Evolutionary conservation across 2,888 invertebrate species (phyloP).

Genomic region (Melanostoma mellinum): DNA sequence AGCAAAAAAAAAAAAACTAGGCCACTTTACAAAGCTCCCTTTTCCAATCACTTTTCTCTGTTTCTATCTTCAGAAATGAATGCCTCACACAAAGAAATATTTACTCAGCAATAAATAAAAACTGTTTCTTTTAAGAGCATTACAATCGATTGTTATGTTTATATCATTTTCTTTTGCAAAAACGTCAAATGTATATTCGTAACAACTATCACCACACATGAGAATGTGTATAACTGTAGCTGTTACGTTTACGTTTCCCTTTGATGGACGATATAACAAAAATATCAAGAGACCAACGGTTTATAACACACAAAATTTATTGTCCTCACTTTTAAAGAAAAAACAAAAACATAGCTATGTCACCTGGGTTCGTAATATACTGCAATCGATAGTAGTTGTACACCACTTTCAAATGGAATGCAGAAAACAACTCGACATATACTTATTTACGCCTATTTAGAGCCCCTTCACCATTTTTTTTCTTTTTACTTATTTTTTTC

Average conservation of each 20-base stretch:
- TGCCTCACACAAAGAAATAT: constrained; percentile 6
- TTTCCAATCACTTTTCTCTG: too few species aligned
- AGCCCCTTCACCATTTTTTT: not conserved
- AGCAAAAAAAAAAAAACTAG: too few species aligned
- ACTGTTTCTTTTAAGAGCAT: constrained; percentile 13
- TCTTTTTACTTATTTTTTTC: too few species aligned
- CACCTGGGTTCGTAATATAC: constrained; percentile 51
- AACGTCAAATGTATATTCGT: not conserved
- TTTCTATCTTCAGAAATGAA: not conserved
- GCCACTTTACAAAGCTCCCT: too few species aligned
- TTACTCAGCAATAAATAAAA: constrained; percentile 37
- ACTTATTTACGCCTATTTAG: constrained; percentile 45
- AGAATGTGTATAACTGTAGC: not conserved
- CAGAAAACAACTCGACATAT: constrained; percentile 42
- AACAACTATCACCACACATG: constrained; percentile 1
- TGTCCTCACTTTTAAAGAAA: constrained; percentile 20
- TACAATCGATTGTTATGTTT: constrained; percentile 46
- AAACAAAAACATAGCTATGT: constrained; percentile 50
- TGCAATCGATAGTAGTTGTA: constrained; percentile 55
- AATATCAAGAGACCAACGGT: not conserved
- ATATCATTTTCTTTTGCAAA: constrained; percentile 1
- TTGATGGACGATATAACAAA: not conserved
- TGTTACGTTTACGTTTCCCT: not conserved
- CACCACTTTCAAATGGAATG: constrained; percentile 32
- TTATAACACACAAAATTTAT: constrained; percentile 22